A percentile compares a stretch with the other conserved stretches of the same genome.
These are phyloP conservation scores for Mellivora capensis DNA, from an alignment of 2,113 vertebrate genomes.

Conservation along the genomic window DNA sequence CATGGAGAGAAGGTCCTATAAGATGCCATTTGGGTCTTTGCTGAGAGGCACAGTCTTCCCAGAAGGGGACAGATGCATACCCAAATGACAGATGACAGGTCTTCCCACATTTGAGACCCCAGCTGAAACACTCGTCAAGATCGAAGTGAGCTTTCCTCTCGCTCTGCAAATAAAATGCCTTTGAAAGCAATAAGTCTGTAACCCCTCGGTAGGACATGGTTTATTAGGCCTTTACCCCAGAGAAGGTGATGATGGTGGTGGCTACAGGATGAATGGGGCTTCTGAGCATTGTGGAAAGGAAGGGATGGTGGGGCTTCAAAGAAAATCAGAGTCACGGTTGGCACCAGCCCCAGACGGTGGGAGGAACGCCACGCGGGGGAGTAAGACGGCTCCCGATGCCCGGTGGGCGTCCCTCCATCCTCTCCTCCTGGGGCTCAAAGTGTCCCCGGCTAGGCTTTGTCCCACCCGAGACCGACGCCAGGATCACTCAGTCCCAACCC, in stretches of 20 bases:
- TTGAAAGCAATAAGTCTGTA: background rate
- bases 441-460: background rate
- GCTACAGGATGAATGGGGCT: background rate
- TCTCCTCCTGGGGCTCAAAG: no score
- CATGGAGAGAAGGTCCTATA: background rate
- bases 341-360: no score
- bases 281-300: background rate
- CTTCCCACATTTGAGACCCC: background rate
- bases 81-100: accelerated
- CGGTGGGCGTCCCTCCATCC: background rate
- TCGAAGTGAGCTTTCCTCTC: no score
- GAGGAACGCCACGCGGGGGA: accelerated
- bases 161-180: background rate
- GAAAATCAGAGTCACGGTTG: background rate
- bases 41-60: background rate
- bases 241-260: background rate
- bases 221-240: background rate
- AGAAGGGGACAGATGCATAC: background rate
- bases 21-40: background rate
- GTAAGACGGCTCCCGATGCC: accelerated
- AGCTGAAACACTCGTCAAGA: background rate
- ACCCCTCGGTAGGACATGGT: background rate
- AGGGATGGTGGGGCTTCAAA: background rate
- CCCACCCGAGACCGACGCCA: background rate
- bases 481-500: background rate